Conservation (phyloP, 1,140 invertebrate species). For the Cydia amplana region DNA sequence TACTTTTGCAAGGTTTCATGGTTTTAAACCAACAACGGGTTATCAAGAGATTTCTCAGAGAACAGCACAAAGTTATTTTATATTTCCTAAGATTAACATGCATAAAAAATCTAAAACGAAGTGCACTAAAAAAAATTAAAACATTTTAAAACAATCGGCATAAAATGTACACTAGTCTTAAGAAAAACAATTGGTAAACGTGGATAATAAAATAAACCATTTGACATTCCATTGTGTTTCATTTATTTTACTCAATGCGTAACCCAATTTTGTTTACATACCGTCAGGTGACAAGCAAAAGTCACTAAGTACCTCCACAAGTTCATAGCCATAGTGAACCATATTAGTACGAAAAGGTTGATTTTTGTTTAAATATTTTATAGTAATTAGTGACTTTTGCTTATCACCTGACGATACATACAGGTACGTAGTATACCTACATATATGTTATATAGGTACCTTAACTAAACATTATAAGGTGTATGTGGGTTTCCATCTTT, state of each 20-base stretch:
- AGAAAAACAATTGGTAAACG: background rate
- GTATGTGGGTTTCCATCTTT: no score
- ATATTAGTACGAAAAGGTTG: no score
- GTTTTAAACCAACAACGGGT: background rate
- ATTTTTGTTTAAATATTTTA: no score
- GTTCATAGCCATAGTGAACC: no score
- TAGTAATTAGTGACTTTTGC: no score
- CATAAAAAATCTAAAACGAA: slow-evolving; percentile 19
- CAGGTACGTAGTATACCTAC: no score
- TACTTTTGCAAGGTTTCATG: background rate
- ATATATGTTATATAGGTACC: no score
- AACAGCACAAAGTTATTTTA: background rate
- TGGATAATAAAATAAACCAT: background rate
- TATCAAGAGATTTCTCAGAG: background rate
- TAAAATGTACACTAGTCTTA: slow-evolving; percentile 6
- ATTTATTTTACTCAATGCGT: background rate
- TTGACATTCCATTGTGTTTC: background rate
- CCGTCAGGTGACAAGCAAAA: no score
- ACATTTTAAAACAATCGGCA: background rate
- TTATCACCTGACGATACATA: no score
- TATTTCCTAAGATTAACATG: slow-evolving; percentile 1
- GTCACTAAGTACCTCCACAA: no score
- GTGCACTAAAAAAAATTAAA: slow-evolving; percentile 23
- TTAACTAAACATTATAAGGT: no score
- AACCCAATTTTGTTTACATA: no score